A percentile compares a stretch with the other conserved stretches of the same genome.
Evolutionary conservation across 2,797 vertebrate genomes (phyloP).

Genomic region (Chelidonichthys spinosus): DNA sequence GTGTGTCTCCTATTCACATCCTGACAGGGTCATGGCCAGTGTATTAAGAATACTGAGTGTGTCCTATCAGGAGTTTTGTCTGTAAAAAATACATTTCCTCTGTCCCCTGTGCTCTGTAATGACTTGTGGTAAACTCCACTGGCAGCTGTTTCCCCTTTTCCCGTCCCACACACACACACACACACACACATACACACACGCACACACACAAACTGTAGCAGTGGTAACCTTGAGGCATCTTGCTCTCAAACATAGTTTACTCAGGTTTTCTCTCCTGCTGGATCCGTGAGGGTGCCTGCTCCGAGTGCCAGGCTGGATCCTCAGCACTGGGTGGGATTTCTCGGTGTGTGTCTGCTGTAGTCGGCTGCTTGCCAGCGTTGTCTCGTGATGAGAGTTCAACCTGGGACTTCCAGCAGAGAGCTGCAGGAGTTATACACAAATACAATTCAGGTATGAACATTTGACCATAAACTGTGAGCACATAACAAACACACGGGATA

Average conservation of each 20-base stretch:
- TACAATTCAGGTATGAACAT: constrained; percentile 4
- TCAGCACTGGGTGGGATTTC: constrained; percentile 25
- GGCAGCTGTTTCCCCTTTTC: constrained; percentile 82
- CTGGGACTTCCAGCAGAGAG: constrained; percentile 19
- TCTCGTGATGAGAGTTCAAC: constrained; percentile 53
- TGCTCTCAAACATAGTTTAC: constrained; percentile 19
- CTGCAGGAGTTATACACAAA: constrained; percentile 18
- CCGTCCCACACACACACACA: constrained; percentile 28
- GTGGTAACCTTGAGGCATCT: constrained; percentile 66
- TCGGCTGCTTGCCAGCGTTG: constrained; percentile 29
- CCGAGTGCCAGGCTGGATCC: constrained; percentile 54
- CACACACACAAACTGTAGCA: constrained; percentile 17
- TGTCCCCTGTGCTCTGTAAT: constrained; percentile 68
- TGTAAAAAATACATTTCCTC: constrained; percentile 79
- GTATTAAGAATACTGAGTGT: constrained; percentile 65
- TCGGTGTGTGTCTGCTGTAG: background rate
- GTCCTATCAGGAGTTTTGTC: constrained; percentile 58
- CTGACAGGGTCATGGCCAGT: constrained; percentile 75
- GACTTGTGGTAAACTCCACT: constrained; percentile 69
- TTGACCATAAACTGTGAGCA: constrained; percentile 4
- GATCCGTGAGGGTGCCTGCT: constrained; percentile 41
- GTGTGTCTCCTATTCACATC: constrained; percentile 51
- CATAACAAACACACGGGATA: background rate
- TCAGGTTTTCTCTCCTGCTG: constrained; percentile 15
- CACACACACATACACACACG: constrained; percentile 34